These are phyloP conservation scores for Agonopterix heracliana DNA, from an alignment of 2,888 invertebrate genomes.

Conservation along the genomic window DNA sequence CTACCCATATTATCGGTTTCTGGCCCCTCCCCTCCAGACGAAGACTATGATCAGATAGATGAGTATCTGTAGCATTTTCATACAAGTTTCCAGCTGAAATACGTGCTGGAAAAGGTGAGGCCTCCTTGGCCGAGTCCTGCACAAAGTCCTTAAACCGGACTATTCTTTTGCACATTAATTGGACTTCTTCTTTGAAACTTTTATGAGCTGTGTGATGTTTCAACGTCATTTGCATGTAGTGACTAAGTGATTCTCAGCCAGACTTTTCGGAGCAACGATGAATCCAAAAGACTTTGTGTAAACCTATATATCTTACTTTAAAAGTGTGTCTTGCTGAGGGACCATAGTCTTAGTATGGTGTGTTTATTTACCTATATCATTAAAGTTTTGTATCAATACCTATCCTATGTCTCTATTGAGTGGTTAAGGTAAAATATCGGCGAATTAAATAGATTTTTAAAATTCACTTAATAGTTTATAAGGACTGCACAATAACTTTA, in stretches of 20 bases:
- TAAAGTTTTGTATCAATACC: constrained; percentile 43
- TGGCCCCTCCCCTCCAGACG: constrained; percentile 87
- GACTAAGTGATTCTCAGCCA: constrained; percentile 16
- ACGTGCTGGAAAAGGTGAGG: constrained; percentile 67
- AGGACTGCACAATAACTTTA: constrained; percentile 62
- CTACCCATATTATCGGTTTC: constrained; percentile 87
- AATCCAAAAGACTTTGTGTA: constrained; percentile 41
- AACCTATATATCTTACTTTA: constrained; percentile 28
- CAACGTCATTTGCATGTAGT: constrained; percentile 19
- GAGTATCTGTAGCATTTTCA: constrained; percentile 79
- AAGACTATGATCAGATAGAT: constrained; percentile 78
- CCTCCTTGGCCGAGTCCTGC: constrained; percentile 62
- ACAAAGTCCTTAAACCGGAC: constrained; percentile 54
- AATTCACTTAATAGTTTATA: constrained; percentile 41
- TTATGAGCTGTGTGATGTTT: constrained; percentile 31
- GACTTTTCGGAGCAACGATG: constrained; percentile 38
- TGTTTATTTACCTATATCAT: constrained; percentile 40
- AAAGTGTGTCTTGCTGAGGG: constrained; percentile 59
- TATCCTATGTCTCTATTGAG: constrained; percentile 43
- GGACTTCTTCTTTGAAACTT: constrained; percentile 27
- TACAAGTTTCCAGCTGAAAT: constrained; percentile 69
- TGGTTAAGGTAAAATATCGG: constrained; percentile 25
- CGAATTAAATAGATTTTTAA: constrained; percentile 35
- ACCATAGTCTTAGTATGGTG: constrained; percentile 58
- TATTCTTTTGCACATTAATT: constrained; percentile 28